These are phyloP conservation scores for Macrosiphum euphorbiae DNA, from an alignment of 2,888 invertebrate species.

Conservation along the genomic window DNA sequence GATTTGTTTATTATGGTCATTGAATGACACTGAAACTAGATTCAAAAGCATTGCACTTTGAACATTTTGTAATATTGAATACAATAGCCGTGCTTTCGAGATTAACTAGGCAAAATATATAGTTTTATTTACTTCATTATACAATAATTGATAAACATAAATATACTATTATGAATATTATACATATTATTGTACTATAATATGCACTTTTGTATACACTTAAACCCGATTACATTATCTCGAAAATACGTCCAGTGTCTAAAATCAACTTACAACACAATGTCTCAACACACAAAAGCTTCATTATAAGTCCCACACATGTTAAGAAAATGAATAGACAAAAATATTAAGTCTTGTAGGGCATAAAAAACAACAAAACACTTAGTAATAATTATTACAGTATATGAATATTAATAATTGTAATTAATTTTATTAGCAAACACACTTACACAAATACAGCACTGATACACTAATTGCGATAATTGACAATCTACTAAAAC, in stretches of 20 bases:
- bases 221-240: neutral
- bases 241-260: neutral
- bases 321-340: neutral
- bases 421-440: constrained; percentile 27
- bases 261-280: neutral
- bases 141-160: neutral
- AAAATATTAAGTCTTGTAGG: neutral
- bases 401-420: neutral
- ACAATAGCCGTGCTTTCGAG: neutral
- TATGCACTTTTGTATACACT: neutral
- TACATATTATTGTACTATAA: neutral
- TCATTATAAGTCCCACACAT: neutral
- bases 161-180: neutral
- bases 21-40: neutral
- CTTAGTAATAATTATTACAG: neutral
- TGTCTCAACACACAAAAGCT: neutral
- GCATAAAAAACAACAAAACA: neutral
- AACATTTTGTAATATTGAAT: neutral
- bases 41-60: neutral
- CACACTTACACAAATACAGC: constrained; percentile 10
- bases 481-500: constrained; percentile 45
- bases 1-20: neutral
- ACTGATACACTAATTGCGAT: constrained; percentile 17
- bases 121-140: neutral
- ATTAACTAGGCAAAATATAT: neutral